phyloP scores from a whole-genome alignment of 2,113 vertebrate genomes.

The Clarias batrachus region DNA sequence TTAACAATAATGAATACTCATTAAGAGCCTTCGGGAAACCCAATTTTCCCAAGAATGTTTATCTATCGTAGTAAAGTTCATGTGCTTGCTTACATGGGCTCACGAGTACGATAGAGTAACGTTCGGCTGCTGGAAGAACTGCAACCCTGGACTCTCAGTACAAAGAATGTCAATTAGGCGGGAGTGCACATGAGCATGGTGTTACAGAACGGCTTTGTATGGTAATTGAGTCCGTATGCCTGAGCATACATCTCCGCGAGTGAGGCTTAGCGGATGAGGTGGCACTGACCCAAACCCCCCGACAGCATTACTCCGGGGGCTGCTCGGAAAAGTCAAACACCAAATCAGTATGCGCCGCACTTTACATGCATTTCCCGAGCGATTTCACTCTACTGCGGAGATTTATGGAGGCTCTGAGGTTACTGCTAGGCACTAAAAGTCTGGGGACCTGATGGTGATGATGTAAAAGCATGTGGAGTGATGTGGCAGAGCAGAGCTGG shows the following conservation, averaged over 20 bases:
- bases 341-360: constrained; percentile 42
- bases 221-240: constrained; percentile 65
- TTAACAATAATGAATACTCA: neutral
- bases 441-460: constrained; percentile 44
- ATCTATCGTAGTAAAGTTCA: neutral
- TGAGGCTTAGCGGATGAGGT: constrained; percentile 54
- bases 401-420: constrained; percentile 59
- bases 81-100: constrained; percentile 41
- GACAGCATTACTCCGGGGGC: constrained; percentile 36
- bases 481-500: constrained; percentile 51
- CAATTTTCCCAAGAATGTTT: constrained; percentile 23
- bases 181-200: constrained; percentile 55
- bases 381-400: constrained; percentile 50
- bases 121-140: constrained; percentile 8
- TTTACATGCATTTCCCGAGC: constrained; percentile 50
- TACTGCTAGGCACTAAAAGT: constrained; percentile 51
- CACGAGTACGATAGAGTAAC: neutral
- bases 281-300: constrained; percentile 55
- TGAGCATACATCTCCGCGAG: constrained; percentile 48
- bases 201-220: constrained; percentile 59
- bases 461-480: constrained; percentile 54
- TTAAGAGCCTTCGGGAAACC: constrained; percentile 17
- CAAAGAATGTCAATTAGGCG: constrained; percentile 58
- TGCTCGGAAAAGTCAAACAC: constrained; percentile 43
- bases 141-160: constrained; percentile 62